phyloP scores from a whole-genome alignment of 2,888 invertebrate species.

The Isoperla grammatica region DNA sequence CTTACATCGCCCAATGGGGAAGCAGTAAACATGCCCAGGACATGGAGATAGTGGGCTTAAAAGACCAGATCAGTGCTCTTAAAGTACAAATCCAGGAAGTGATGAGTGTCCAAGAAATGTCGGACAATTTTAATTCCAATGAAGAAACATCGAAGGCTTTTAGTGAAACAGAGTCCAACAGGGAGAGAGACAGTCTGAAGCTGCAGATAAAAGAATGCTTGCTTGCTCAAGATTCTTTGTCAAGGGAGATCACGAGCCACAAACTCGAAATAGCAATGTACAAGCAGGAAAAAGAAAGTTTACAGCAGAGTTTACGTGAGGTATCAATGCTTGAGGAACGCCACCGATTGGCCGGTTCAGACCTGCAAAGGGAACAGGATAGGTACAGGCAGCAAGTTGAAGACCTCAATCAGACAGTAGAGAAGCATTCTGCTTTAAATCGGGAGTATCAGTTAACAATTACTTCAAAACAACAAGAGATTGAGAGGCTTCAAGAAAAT shows the following conservation, averaged over 20 bases:
- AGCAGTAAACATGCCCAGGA: not conserved
- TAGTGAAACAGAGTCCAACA: too few relatives aligned
- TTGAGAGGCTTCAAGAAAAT: not conserved
- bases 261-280: not conserved
- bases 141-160: too few relatives aligned
- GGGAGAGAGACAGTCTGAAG: not conserved
- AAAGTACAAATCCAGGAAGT: not conserved
- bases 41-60: conserved; percentile 1
- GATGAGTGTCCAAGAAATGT: too few relatives aligned
- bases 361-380: conserved; percentile 7
- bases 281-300: conserved; percentile 4
- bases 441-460: not conserved
- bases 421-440: not conserved
- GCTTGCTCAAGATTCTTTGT: not conserved
- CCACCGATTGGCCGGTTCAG: conserved; percentile 2
- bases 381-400: conserved; percentile 19
- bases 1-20: conserved; percentile 1
- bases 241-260: not conserved
- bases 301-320: conserved; percentile 6
- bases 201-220: not conserved
- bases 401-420: not conserved
- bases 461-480: not conserved
- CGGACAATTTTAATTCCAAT: too few relatives aligned
- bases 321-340: not conserved
- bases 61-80: not conserved